phyloP scores from a whole-genome alignment of 2,113 vertebrate species.

The Podarcis raffonei region DNA sequence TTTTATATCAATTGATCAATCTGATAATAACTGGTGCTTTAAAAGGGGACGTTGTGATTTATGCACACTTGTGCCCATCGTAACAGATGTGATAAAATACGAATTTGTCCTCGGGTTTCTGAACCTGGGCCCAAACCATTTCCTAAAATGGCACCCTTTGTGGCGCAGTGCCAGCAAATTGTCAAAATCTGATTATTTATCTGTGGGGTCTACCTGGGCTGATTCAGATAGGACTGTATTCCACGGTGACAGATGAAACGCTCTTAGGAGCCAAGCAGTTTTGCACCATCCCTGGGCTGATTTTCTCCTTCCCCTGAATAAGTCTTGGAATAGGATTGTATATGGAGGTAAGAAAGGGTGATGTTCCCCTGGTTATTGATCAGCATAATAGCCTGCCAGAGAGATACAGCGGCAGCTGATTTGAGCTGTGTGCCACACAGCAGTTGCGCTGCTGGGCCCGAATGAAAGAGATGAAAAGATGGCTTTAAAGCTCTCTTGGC shows the following conservation, averaged over 20 bases:
- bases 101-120: background rate
- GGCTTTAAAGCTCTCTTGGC: slow-evolving; percentile 34
- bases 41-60: slow-evolving; percentile 4
- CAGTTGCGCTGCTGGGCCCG: background rate
- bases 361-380: background rate
- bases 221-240: slow-evolving; percentile 6
- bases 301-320: background rate
- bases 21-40: background rate
- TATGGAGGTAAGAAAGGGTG: background rate
- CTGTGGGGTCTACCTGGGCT: background rate
- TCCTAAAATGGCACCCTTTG: background rate
- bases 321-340: background rate
- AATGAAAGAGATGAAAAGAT: slow-evolving; percentile 7
- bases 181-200: slow-evolving; percentile 17
- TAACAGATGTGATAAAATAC: too few relatives aligned
- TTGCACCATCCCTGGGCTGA: background rate
- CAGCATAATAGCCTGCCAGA: background rate
- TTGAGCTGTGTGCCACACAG: background rate
- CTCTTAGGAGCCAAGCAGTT: background rate
- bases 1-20: background rate
- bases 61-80: background rate
- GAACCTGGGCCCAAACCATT: background rate
- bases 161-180: background rate
- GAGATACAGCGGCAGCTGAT: background rate
- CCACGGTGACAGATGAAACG: background rate